phyloP scores from a whole-genome alignment of 37 sponge, comb jelly and placozoan species.

The Aplysina aerophoba region DNA sequence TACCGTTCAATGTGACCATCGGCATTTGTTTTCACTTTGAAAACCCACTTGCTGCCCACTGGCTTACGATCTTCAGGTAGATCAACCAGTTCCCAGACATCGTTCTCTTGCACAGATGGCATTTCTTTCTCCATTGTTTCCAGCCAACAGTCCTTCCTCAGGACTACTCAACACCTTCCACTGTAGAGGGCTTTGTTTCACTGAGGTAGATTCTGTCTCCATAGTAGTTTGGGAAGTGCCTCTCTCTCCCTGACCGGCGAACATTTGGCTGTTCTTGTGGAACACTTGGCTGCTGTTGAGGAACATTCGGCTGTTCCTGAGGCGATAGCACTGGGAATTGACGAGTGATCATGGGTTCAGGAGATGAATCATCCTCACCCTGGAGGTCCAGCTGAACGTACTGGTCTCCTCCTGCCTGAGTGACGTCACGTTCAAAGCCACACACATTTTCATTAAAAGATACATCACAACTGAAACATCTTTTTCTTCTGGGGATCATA shows the following conservation, averaged over 20 bases:
- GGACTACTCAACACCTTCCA: constrained; percentile 37
- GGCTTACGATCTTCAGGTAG: constrained; percentile 41
- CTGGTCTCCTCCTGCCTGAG: not conserved
- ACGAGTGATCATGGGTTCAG: not conserved
- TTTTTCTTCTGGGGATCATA: constrained; percentile 35
- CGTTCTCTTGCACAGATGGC: constrained; percentile 48
- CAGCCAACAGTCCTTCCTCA: constrained; percentile 39
- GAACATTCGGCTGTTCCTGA: no score
- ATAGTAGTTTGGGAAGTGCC: constrained; percentile 34
- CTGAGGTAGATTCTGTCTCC: constrained; percentile 15
- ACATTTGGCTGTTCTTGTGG: not conserved
- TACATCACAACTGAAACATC: constrained; percentile 57
- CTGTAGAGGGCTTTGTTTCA: constrained; percentile 23
- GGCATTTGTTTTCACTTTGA: constrained; percentile 36
- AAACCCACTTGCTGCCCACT: constrained; percentile 70
- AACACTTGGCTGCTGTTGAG: no score
- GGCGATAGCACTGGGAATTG: not conserved
- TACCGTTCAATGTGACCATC: constrained; percentile 50
- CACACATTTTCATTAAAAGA: constrained; percentile 45
- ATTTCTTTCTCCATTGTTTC: constrained; percentile 61
- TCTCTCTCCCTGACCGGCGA: constrained; percentile 26
- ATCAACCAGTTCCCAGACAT: constrained; percentile 63
- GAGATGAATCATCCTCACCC: constrained; percentile 12
- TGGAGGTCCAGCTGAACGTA: not conserved
- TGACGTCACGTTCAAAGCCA: constrained; percentile 12